Percentiles rank a stretch among this genome's conserved stretches.
phyloP scores from a whole-genome alignment of 2,797 vertebrate species.

The Clarias platycephalus region DNA sequence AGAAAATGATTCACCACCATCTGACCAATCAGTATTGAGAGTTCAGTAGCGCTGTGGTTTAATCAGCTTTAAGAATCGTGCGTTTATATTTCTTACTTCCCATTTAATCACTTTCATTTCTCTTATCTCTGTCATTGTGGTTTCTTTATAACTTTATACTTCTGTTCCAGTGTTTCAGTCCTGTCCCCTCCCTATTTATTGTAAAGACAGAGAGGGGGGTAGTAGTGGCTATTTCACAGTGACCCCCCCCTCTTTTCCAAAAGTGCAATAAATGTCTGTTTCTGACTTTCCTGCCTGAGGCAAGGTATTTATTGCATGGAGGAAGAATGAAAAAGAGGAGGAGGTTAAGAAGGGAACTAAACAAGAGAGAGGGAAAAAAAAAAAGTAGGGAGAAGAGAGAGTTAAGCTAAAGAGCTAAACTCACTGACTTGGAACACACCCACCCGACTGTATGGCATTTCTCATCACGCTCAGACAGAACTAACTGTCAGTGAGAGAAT shows the following conservation, averaged over 20 bases:
- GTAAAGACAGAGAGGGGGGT: not conserved
- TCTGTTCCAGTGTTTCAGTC: not conserved
- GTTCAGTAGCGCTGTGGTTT: not conserved
- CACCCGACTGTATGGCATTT: constrained; percentile 51
- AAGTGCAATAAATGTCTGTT: constrained; percentile 56
- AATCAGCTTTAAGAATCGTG: not conserved
- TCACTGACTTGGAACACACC: constrained; percentile 63
- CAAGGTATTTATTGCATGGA: constrained; percentile 65
- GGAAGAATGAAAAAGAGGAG: constrained; percentile 34
- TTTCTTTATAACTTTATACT: constrained; percentile 11
- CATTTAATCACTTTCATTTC: constrained; percentile 10
- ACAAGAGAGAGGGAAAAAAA: constrained; percentile 35
- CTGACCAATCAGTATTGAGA: not conserved
- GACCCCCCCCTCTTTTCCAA: constrained; percentile 21
- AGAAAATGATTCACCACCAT: not conserved
- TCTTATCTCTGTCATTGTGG: not conserved
- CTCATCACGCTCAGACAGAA: constrained; percentile 47
- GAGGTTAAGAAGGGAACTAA: constrained; percentile 44
- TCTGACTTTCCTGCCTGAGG: constrained; percentile 60
- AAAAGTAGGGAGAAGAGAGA: constrained; percentile 49
- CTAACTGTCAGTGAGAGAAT: constrained; percentile 34
- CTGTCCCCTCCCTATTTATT: constrained; percentile 3
- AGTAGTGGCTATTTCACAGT: constrained; percentile 14
- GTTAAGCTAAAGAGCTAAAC: constrained; percentile 52
- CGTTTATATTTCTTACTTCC: not conserved